These are phyloP conservation scores for Nettapus auritus DNA, from an alignment of 2,113 vertebrate species.

Conservation along the genomic window DNA sequence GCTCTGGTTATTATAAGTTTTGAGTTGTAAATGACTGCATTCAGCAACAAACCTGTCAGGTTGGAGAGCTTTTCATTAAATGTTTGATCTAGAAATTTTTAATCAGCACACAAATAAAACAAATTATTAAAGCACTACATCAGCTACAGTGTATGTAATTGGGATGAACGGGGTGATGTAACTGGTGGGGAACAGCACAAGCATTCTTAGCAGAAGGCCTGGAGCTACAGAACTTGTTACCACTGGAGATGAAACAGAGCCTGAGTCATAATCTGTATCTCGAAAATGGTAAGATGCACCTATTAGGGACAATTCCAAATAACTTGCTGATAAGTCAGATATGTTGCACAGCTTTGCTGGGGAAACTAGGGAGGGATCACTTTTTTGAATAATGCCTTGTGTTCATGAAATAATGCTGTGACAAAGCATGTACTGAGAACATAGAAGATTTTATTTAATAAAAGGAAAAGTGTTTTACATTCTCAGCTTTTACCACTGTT, in stretches of 20 bases:
- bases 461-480: not conserved
- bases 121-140: slow-evolving; percentile 67
- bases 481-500: not conserved
- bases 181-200: slow-evolving; percentile 33
- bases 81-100: slow-evolving; percentile 68
- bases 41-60: slow-evolving; percentile 55
- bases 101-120: slow-evolving; percentile 70
- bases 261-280: slow-evolving; percentile 36
- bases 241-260: slow-evolving; percentile 50
- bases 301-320: slow-evolving; percentile 15
- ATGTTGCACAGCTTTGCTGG: not conserved
- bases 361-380: not conserved
- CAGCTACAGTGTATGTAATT: slow-evolving; percentile 20
- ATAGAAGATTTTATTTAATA: not conserved
- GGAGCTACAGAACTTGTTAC: slow-evolving; percentile 58
- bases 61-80: slow-evolving; percentile 63
- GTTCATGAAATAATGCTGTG: not conserved
- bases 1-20: slow-evolving; percentile 64
- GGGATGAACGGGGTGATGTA: slow-evolving; percentile 63
- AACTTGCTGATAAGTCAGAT: slow-evolving; percentile 18
- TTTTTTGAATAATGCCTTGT: not conserved
- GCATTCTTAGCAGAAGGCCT: slow-evolving; percentile 54
- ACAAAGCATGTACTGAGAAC: not conserved
- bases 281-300: slow-evolving; percentile 37
- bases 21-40: slow-evolving; percentile 62